Evolutionary conservation across 1,140 invertebrate species (phyloP), one percentile per base, ranked within the genome.

Genomic region (Sycophila sp.): DNA sequence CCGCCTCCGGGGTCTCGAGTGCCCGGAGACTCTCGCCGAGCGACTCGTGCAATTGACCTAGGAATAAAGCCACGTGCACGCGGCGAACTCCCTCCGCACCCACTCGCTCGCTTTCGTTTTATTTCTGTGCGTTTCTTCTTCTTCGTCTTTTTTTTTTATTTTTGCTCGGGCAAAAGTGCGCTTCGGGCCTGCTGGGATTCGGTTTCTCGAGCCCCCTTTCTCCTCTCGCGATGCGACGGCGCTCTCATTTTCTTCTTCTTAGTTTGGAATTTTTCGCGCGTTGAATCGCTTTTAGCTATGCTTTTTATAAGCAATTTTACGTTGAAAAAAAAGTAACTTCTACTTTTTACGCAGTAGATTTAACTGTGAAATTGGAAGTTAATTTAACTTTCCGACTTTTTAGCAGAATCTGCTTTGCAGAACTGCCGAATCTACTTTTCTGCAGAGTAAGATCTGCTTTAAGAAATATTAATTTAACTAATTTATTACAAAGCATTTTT

Each of bases 1-100:
- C 51, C 11, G 34, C 56, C 42, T 53, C 36, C 42, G 71, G 72
- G 65, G 15, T 7, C 38, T 19, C 24, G 34, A 8, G 55, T 55
- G 51, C 34, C 58, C 40, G 19, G 42, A 64, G 28, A 24, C 47
- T 56, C 69, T 64, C 64, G n/a, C n/a, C n/a, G 59, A 34, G 19
- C 45, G 67, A 59, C 42, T 45, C 51, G 24, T 60, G 49, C 68
- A 64, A 72, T 74, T 73, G 66, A 74, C 70, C 73, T 74, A 76
- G 63, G 69, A 71, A 74, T 72, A 56, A 55, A 60, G 73, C 65
- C 75, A 74, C 75, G 75, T 73, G 75, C 72, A 47, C 19, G 42
- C 19, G 42, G 17, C n/a, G n/a, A n/a, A n/a, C 22, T 15, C 13
- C 32, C 53, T 42, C 55, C 59, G 30, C n/a, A 36, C 60, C 55